Percentiles rank a stretch among this genome's conserved stretches.
Evolutionary conservation across 2,797 vertebrate species (phyloP).

Genomic region (Anguilla anguilla): DNA sequence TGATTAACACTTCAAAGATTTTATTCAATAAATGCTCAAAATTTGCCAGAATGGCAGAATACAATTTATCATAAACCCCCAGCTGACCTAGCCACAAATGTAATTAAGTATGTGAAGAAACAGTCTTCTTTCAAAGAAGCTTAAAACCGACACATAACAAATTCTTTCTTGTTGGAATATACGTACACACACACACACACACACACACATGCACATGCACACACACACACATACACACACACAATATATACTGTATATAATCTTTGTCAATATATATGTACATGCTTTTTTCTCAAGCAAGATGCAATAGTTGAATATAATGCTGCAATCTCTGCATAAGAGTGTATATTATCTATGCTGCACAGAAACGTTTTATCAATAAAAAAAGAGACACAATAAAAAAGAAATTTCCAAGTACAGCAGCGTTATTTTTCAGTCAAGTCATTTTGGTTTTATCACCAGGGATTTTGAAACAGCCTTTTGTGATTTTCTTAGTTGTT

Average conservation of each 20-base stretch:
- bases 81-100: neutral
- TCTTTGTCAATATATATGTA: neutral
- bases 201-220: no score
- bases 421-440: neutral
- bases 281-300: neutral
- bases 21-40: neutral
- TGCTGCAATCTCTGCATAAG: neutral
- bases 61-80: neutral
- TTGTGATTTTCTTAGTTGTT: neutral
- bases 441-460: neutral
- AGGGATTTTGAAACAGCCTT: no score
- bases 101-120: neutral
- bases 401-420: neutral
- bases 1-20: slow-evolving; percentile 11
- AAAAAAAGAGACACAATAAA: neutral
- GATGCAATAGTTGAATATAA: neutral
- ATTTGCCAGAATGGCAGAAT: neutral
- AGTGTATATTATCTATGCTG: neutral
- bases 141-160: neutral
- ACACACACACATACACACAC: no score
- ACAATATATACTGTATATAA: neutral
- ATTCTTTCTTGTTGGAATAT: neutral
- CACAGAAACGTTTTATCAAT: neutral
- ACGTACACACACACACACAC: neutral
- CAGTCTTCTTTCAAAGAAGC: neutral